Base-by-base conservation (phyloP, 2,888 invertebrate genomes). In the Stenolophus ochropezus region DNA sequence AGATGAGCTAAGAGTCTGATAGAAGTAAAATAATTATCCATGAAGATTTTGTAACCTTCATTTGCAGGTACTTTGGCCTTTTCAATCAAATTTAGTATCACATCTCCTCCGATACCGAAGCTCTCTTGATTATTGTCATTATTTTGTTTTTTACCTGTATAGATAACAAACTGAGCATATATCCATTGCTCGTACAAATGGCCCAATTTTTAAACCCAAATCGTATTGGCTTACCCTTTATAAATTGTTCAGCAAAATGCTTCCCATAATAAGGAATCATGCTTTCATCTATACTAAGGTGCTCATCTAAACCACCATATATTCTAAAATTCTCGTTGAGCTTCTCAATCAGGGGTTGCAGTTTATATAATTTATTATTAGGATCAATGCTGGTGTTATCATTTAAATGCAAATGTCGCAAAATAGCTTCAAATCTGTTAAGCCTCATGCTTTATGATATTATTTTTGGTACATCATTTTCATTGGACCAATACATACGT, bases 161-260 rank as follows among this genome's bases (percentile, higher is more conserved):
- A 84, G 51, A 85, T 85, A 4, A 84, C 85, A 56, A 85, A 75
- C 76, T 47, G 3, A 84, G 14, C 83, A 84, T 82, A 79, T 83
- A 86, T 11, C 84, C 85, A 65, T 61, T 83, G 65, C 77, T 83
- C 11, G 82, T 83, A 73, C 84, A 84, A 20, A 85, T 20, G 4
- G 84, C 83, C 85, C 85, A 86, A 69, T 83, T 84, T 81, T 85
- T 85, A 69, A 79, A 85, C 8, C 85, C 85, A 81, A 85, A 85
- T 47, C 85, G 65, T 16, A 85, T 84, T 8, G 85, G 84, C 49
- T 85, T 85, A 0, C 83, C 84, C 76, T 75, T 83, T 25, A 85
- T 85, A 81, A 65, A 85, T 65, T 84, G 84, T 77, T 85, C 85
- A 2, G 83, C 83, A 53, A 82, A 83, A 58, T 85, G 85, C 42